A percentile compares a stretch with the other conserved stretches of the same genome.
phyloP scores from a whole-genome alignment of 2,888 invertebrate genomes.

The Caenorhabditis imperialis region DNA sequence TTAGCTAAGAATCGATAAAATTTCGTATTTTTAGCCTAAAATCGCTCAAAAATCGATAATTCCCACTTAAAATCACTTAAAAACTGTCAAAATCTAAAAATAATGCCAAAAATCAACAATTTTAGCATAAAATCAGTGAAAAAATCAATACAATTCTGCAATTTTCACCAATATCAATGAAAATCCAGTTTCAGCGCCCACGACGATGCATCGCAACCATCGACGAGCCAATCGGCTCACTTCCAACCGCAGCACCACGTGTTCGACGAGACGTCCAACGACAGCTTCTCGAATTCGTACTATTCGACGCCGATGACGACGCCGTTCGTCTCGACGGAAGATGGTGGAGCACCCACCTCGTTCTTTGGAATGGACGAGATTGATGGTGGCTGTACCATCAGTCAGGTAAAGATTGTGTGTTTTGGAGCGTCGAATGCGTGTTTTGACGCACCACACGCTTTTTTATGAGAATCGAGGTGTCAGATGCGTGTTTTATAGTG shows the following conservation, averaged over 20 bases:
- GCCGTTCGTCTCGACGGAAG: constrained; percentile 32
- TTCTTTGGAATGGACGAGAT: constrained; percentile 41
- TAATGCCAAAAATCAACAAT: too few species aligned
- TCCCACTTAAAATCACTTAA: too few species aligned
- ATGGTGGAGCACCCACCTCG: constrained; percentile 31
- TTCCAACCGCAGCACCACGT: constrained; percentile 1
- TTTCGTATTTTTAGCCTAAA: neutral
- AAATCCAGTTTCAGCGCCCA: constrained; percentile 8
- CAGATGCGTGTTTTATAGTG: too few species aligned
- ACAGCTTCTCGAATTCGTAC: constrained; percentile 5
- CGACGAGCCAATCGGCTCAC: neutral
- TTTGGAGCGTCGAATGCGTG: too few species aligned
- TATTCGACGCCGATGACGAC: constrained; percentile 20
- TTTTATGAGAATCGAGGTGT: too few species aligned
- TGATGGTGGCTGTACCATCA: constrained; percentile 19
- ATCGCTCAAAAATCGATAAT: too few species aligned
- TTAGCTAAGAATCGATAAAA: neutral
- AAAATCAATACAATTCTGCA: too few species aligned
- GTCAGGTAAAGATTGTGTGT: too few species aligned
- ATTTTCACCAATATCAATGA: too few species aligned
- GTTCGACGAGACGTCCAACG: constrained; percentile 17
- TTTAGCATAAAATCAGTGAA: too few species aligned
- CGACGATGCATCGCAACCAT: constrained; percentile 8
- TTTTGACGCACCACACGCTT: too few species aligned
- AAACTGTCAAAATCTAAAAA: too few species aligned